Conservation (phyloP, 2,113 vertebrate species). For the Xenopus borealis region DNA sequence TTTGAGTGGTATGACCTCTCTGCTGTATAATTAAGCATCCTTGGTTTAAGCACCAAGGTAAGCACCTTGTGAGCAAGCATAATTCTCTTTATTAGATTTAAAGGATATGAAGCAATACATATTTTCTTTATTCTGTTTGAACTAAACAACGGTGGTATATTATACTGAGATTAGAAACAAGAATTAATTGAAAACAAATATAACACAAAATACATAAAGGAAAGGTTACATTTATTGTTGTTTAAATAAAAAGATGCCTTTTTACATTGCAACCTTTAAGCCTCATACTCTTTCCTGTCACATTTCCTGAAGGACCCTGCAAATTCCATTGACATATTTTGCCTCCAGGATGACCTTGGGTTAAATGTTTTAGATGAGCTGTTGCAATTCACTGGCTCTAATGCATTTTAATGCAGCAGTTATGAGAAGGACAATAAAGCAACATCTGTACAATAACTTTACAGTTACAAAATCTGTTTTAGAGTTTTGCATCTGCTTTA, state of each 20-base stretch:
- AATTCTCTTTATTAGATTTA: too few relatives aligned
- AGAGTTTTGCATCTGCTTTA: not conserved
- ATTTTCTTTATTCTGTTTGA: too few relatives aligned
- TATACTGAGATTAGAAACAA: conserved; percentile 5
- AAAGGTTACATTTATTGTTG: conserved; percentile 39
- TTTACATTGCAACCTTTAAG: conserved; percentile 32
- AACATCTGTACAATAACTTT: conserved; percentile 23
- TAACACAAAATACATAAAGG: conserved; percentile 17
- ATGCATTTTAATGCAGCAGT: conserved; percentile 39
- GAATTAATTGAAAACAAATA: conserved; percentile 31
- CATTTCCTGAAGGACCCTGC: conserved; percentile 35
- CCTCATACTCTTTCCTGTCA: conserved; percentile 34
- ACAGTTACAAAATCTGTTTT: not conserved
- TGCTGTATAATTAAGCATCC: too few relatives aligned
- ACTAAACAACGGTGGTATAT: not conserved
- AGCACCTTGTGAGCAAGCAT: too few relatives aligned
- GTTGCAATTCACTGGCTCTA: conserved; percentile 36
- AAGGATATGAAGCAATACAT: too few relatives aligned
- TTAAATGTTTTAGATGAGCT: conserved; percentile 42
- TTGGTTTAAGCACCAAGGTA: too few relatives aligned
- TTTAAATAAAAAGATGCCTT: conserved; percentile 24
- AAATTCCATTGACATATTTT: conserved; percentile 43
- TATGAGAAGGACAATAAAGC: conserved; percentile 33
- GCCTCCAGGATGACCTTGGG: conserved; percentile 38
- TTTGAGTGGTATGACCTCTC: too few relatives aligned